phyloP scores from a whole-genome alignment of 1,140 invertebrate genomes.

The Plodia interpunctella region DNA sequence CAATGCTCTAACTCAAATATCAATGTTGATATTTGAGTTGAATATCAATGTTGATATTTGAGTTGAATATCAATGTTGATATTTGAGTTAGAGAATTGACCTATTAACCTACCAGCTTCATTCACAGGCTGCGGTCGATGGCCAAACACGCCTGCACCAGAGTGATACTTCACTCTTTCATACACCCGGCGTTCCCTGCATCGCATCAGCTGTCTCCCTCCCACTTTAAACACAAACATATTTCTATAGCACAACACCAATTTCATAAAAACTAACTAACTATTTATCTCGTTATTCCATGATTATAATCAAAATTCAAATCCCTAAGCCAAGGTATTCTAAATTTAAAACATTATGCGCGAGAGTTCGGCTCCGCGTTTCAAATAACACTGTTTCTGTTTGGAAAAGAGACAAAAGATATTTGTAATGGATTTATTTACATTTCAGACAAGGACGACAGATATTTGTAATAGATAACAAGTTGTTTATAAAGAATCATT shows the following conservation, averaged over 20 bases:
- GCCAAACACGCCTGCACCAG: constrained; percentile 63
- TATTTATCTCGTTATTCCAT: not conserved
- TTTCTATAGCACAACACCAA: constrained; percentile 18
- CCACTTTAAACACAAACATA: constrained; percentile 53
- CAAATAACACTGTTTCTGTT: constrained; percentile 1
- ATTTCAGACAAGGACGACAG: not conserved
- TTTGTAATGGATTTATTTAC: not conserved
- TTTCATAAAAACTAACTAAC: constrained; percentile 10
- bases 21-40: too few relatives aligned
- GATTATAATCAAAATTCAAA: constrained; percentile 12
- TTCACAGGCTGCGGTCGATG: constrained; percentile 56
- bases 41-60: too few relatives aligned
- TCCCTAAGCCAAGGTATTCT: constrained; percentile 33
- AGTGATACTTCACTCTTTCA: constrained; percentile 49
- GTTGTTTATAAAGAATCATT: not conserved
- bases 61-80: not conserved
- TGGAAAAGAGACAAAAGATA: constrained; percentile 6
- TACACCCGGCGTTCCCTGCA: constrained; percentile 36
- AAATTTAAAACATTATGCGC: constrained; percentile 28
- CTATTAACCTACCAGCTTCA: constrained; percentile 46
- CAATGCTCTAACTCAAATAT: too few relatives aligned
- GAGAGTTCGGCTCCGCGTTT: constrained; percentile 20
- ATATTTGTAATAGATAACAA: not conserved
- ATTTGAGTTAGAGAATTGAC: not conserved
- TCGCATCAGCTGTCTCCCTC: constrained; percentile 41